These are phyloP conservation scores for Picus viridis DNA, from an alignment of 2,797 vertebrate species.

Conservation along the genomic window DNA sequence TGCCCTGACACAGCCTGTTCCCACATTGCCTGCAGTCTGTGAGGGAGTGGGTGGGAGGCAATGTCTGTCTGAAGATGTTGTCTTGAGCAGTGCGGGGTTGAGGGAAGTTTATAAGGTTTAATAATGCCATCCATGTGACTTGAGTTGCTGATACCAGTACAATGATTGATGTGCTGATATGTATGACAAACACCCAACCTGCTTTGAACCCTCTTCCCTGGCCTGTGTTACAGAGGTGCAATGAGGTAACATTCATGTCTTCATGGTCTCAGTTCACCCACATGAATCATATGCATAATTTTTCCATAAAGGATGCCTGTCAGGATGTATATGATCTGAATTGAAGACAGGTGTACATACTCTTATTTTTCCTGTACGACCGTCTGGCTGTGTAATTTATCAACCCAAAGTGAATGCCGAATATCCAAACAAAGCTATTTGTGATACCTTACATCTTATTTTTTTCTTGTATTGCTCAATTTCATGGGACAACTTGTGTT, in stretches of 20 bases:
- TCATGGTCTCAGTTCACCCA: background rate
- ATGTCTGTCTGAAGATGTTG: background rate
- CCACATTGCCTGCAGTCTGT: background rate
- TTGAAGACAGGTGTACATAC: background rate
- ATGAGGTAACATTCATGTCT: background rate
- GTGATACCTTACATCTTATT: background rate
- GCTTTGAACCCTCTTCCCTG: background rate
- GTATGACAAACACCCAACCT: background rate
- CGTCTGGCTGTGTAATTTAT: background rate
- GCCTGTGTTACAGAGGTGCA: background rate
- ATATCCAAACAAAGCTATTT: background rate
- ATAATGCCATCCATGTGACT: background rate
- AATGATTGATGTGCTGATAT: background rate
- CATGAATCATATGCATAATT: constrained; percentile 1
- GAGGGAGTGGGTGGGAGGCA: background rate
- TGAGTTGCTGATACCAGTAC: background rate
- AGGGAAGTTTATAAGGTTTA: background rate
- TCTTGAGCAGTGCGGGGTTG: background rate
- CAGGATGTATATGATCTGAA: background rate
- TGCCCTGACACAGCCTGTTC: background rate
- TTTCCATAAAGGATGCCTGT: background rate
- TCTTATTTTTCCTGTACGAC: background rate
- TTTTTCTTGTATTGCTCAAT: background rate
- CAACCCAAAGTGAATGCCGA: background rate
- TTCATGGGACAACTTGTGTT: background rate